Conservation (phyloP, 2,113 vertebrate genomes). For the Carlito syrichta region DNA sequence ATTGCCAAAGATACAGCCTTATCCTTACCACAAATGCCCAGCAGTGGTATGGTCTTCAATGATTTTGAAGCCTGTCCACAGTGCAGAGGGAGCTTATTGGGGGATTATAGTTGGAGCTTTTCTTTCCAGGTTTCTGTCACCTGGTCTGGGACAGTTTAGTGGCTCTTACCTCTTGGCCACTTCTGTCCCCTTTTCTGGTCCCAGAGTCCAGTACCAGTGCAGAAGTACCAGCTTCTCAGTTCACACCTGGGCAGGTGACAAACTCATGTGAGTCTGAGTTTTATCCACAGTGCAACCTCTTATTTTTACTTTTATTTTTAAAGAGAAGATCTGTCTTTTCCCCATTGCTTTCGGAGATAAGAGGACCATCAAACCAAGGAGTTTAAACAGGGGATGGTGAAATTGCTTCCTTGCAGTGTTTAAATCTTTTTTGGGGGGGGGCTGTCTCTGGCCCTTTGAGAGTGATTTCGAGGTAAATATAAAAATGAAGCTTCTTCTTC, state of each 20-base stretch:
- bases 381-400: not conserved
- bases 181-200: not conserved
- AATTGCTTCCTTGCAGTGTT: not conserved
- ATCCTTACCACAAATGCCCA: not conserved
- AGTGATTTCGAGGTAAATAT: not conserved
- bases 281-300: not conserved
- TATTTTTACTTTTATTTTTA: slow-evolving; percentile 16
- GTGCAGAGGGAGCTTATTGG: not conserved
- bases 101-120: not conserved
- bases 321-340: not conserved
- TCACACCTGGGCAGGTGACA: not conserved
- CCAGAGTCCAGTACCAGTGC: not conserved
- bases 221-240: not conserved
- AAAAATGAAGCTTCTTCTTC: slow-evolving; percentile 20
- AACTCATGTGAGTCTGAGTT: not conserved
- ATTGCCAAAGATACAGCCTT: not conserved
- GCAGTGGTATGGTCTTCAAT: not conserved
- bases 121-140: not conserved
- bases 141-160: not conserved
- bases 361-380: not conserved
- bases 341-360: not conserved
- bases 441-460: not conserved
- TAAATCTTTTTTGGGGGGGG: not conserved
- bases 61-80: not conserved
- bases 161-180: not conserved